Percentiles rank a stretch among this genome's conserved stretches.
Evolutionary conservation across 2,888 invertebrate genomes (phyloP).

Genomic region (Gastracanthus pulcherrimus): DNA sequence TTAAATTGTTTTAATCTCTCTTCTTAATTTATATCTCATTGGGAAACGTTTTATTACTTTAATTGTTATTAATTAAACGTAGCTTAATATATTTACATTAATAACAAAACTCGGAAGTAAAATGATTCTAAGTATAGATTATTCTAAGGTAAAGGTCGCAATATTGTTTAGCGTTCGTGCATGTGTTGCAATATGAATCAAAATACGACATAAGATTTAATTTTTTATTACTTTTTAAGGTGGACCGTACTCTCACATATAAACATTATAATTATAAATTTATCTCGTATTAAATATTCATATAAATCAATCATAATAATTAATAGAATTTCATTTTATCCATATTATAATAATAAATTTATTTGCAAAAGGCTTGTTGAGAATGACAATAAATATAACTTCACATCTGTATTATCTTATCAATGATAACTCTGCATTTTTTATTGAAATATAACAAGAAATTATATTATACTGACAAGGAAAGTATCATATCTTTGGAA

Average conservation of each 20-base stretch:
- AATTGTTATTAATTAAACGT: not conserved
- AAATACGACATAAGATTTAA: not conserved
- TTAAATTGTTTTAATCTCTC: no score
- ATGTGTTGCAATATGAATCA: not conserved
- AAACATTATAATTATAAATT: not conserved
- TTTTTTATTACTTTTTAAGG: not conserved
- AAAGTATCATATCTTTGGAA: no score
- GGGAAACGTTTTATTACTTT: no score
- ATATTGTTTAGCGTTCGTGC: not conserved
- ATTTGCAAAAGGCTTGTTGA: no score
- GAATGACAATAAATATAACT: not conserved
- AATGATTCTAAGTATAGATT: not conserved
- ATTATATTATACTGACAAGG: no score
- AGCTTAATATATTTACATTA: not conserved
- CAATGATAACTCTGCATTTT: no score
- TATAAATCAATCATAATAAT: not conserved
- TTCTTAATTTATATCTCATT: no score
- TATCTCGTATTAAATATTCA: not conserved
- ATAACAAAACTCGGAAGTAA: not conserved
- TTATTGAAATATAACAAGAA: no score
- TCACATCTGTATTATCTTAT: not conserved
- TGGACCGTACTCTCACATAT: not conserved
- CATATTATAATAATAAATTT: no score
- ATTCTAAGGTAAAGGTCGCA: conserved; percentile 8
- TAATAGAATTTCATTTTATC: not conserved